Evolutionary conservation across 2,113 vertebrate genomes (phyloP), one percentile per base, ranked within the genome.

Genomic region (Oncorhynchus kisutch): DNA sequence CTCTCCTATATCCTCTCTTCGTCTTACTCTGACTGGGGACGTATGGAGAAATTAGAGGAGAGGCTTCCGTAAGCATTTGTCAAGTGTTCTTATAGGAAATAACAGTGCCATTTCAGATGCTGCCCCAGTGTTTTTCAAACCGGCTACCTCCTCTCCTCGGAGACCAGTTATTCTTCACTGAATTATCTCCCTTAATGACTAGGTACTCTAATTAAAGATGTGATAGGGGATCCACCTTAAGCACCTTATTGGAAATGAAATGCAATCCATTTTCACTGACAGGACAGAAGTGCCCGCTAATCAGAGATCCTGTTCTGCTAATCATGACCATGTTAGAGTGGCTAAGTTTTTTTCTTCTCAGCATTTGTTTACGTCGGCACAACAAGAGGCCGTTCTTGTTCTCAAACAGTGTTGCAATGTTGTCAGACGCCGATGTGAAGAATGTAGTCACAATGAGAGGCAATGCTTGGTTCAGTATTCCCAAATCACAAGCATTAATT

Each of bases 231-330:
- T 89, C 83, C 82, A 86, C 88, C 91, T 92, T 89, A 92, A 92
- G 92, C 90, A 93, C 92, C 92, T 92, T 91, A 92, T 91, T 91
- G 92, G 86, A 94, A 93, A 93, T 92, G 85, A 92, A 92, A 86
- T 81, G 86, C 89, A 90, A 94, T 94, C 90, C 90, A 92, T 94
- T 91, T 80, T 87, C 76, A 82, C 80, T 90, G 92, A 92, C 90
- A 91, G 84, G 72, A 77, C 67, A 27, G 71, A 73, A 59, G 51
- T 45, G 39, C 39, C 51, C 16, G 8, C 4, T 45, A 9, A 45
- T 77, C 31, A 66, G 70, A 87, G 86, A 90, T 90, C 83, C 87
- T 86, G 82, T 87, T 88, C 81, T 86, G 89, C 90, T 45, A 87
- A 89, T 87, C 85, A 82, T 78, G 78, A 39, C 39, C 39, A 9